Evolutionary conservation across 2,113 vertebrate genomes (phyloP).

Genomic region (Phycodurus eques): DNA sequence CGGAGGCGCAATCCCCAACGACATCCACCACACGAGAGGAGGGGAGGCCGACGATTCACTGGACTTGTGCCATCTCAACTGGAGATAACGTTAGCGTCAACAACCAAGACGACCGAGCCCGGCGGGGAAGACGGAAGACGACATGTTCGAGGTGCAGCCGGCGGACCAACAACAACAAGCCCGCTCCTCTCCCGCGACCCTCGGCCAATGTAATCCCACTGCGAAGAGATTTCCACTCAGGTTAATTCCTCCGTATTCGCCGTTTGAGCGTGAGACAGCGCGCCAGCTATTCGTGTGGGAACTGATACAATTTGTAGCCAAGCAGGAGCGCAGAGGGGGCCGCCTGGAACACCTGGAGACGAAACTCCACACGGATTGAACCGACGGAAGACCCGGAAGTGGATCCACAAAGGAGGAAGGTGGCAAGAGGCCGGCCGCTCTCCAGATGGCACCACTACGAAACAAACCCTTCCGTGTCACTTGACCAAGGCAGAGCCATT

Average conservation of each 20-base stretch:
- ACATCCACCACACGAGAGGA: constrained; percentile 72
- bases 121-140: constrained; percentile 7
- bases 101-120: constrained; percentile 50
- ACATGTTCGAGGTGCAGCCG: constrained; percentile 47
- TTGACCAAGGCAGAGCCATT: too few species aligned
- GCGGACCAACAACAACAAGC: constrained; percentile 19
- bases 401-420: constrained; percentile 27
- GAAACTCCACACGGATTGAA: constrained; percentile 55
- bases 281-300: constrained; percentile 63
- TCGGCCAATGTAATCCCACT: constrained; percentile 60
- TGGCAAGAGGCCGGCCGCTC: too few species aligned
- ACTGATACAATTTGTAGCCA: constrained; percentile 77
- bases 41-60: constrained; percentile 75
- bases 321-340: constrained; percentile 54
- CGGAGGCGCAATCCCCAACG: constrained; percentile 62
- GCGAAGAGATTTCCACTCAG: constrained; percentile 43
- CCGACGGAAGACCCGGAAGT: constrained; percentile 64
- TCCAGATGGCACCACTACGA: too few species aligned
- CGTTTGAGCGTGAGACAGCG: constrained; percentile 47
- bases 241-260: constrained; percentile 63
- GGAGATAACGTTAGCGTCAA: constrained; percentile 63
- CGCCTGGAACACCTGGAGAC: constrained; percentile 63
- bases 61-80: constrained; percentile 77
- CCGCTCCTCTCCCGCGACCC: constrained; percentile 36
- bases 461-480: too few species aligned